Conservation (phyloP, 2,888 invertebrate species). For the Marasmarcha lunaedactyla region DNA sequence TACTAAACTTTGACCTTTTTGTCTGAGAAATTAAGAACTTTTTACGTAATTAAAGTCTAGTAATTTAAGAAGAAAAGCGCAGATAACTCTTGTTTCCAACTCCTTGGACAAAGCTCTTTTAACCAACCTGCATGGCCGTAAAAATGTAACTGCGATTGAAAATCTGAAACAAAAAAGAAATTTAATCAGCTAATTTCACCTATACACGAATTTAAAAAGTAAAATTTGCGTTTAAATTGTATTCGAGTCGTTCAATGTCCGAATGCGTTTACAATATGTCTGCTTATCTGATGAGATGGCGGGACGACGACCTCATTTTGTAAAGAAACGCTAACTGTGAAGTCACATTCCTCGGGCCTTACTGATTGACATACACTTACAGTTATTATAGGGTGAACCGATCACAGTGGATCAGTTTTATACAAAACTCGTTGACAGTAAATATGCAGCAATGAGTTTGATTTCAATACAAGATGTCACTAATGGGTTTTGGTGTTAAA, state of each 20-base stretch:
- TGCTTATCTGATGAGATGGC: not conserved
- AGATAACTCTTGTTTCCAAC: not conserved
- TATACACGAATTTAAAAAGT: not conserved
- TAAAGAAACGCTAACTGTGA: not conserved
- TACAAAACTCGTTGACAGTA: too few species aligned
- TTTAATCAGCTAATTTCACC: not conserved
- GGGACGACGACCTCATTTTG: not conserved
- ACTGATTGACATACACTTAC: not conserved
- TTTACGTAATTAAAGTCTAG: conserved; percentile 30
- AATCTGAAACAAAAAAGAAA: conserved; percentile 35
- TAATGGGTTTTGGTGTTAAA: too few species aligned
- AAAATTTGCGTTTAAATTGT: not conserved
- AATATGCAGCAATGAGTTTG: too few species aligned
- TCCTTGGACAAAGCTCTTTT: conserved; percentile 9
- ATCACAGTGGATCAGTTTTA: too few species aligned
- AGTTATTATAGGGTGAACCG: too few species aligned
- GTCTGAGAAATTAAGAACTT: conserved; percentile 44
- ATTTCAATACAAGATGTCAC: too few species aligned
- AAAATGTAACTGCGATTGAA: conserved; percentile 20
- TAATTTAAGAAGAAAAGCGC: conserved; percentile 16
- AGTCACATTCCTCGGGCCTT: not conserved
- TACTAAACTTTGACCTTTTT: conserved; percentile 37
- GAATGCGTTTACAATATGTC: not conserved
- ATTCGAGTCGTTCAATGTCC: not conserved
- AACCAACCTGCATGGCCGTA: conserved; percentile 39